These are phyloP conservation scores for Drosophila fungiperda DNA, from an alignment of 2,888 invertebrate genomes.

Conservation along the genomic window DNA sequence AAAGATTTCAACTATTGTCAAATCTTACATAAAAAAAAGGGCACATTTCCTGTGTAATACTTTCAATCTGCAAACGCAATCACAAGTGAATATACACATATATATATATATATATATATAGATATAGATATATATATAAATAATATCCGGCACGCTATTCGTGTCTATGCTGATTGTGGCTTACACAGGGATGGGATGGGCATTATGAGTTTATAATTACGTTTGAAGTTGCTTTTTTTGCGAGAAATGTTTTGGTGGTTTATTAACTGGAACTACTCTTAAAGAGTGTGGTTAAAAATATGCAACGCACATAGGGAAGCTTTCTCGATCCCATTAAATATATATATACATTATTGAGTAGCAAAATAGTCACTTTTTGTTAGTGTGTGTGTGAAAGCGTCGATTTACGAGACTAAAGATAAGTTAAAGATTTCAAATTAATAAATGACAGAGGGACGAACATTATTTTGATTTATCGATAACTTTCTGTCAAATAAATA, in stretches of 20 bases:
- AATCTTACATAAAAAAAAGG: constrained; percentile 19
- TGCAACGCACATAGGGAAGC: background rate
- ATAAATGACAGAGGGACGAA: background rate
- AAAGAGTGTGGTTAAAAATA: background rate
- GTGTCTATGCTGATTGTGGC: constrained; percentile 3
- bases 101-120: constrained; percentile 6
- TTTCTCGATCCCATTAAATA: background rate
- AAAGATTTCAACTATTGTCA: constrained; percentile 25
- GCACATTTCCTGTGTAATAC: constrained; percentile 38
- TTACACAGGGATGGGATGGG: background rate
- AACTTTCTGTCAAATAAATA: background rate
- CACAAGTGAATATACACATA: constrained; percentile 33
- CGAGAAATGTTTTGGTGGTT: background rate
- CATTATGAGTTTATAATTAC: background rate
- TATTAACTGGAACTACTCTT: background rate
- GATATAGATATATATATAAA: constrained; percentile 16
- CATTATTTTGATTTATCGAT: no score
- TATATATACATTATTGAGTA: background rate
- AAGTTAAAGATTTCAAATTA: background rate
- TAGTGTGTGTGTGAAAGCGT: background rate
- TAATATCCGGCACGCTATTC: constrained; percentile 60
- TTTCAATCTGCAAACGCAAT: constrained; percentile 55
- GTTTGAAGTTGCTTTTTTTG: background rate
- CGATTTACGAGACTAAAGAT: background rate
- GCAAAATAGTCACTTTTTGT: background rate